Evolutionary conservation across 2,113 vertebrate genomes (phyloP).

Genomic region (Callipepla squamata): DNA sequence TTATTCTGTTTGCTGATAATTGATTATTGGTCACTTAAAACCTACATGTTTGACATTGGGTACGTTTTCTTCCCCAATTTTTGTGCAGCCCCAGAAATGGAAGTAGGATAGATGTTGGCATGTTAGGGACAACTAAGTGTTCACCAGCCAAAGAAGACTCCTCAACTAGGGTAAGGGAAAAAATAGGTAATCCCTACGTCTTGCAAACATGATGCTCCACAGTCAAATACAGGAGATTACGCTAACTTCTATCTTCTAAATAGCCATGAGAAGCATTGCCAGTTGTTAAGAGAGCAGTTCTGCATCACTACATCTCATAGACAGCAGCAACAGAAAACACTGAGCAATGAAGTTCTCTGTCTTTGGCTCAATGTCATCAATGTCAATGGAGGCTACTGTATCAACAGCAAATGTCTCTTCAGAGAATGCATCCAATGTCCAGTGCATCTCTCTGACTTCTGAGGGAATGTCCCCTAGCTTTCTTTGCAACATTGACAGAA

Average conservation of each 20-base stretch:
- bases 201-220: not conserved
- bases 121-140: not conserved
- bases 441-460: not conserved
- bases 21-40: not conserved
- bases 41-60: rapidly evolving
- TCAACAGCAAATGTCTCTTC: not conserved
- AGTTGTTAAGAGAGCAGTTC: not conserved
- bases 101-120: not conserved
- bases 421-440: not conserved
- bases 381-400: rapidly evolving
- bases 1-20: not conserved
- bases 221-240: not conserved
- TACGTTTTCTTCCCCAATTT: not conserved
- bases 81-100: not conserved
- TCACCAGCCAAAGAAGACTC: not conserved
- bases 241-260: not conserved
- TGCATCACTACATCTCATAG: not conserved
- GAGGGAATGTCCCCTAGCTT: not conserved
- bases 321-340: not conserved
- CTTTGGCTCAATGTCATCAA: not conserved
- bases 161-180: not conserved
- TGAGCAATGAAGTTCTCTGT: not conserved
- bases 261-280: not conserved
- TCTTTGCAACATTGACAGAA: not conserved
- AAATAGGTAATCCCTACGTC: not conserved